Evolutionary conservation across 2,888 invertebrate genomes (phyloP), one percentile per base, ranked within the genome.

Genomic region (Lampropteryx suffumata): DNA sequence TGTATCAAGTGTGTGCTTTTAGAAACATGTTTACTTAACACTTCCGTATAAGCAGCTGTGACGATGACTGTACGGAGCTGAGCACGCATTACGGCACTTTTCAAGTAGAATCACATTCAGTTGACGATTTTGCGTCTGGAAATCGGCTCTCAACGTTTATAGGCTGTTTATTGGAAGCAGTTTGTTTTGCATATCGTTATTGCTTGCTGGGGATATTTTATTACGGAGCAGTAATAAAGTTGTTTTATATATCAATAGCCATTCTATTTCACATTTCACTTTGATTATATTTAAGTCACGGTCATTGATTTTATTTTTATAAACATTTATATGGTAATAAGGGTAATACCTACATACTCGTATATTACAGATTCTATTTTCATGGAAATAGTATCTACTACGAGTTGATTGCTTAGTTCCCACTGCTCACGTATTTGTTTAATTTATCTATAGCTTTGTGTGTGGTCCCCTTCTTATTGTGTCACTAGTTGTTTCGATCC

Each of bases 21-120:
- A 44, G 39, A 36, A n/a, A 13, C 27, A 24, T 50, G 51, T 54
- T 57, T 55, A 48, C 47, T 26, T 26, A 52, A 32, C 60, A 48
- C 55, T 61, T 61, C 46, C 52, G 51, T 50, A 42, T 24, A 29
- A 37, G 37, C 48, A 36, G 29, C 41, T 35, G 36, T 41, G 29
- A 27, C 36, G n/a, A 8, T 29, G 24, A 26, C 24, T 35, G 28
- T 11, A 30, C 9, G 30, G 26, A 1, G 10, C n/a, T 36, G 26
- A 1, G 10, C n/a, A 41, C 29, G 39, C 26, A 30, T 33, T 35
- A 42, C 43, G 43, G 35, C 24, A 36, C 35, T 28, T 52, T 42
- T 30, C 32, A 40, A 13, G 33, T 13, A 11, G 24, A 30, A 30
- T 17, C n/a, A 17, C n/a, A 11, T 33, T 32, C n/a, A 6, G 32